Conservation (phyloP, 1,140 invertebrate genomes). For the Acromyrmex charruanus region DNA sequence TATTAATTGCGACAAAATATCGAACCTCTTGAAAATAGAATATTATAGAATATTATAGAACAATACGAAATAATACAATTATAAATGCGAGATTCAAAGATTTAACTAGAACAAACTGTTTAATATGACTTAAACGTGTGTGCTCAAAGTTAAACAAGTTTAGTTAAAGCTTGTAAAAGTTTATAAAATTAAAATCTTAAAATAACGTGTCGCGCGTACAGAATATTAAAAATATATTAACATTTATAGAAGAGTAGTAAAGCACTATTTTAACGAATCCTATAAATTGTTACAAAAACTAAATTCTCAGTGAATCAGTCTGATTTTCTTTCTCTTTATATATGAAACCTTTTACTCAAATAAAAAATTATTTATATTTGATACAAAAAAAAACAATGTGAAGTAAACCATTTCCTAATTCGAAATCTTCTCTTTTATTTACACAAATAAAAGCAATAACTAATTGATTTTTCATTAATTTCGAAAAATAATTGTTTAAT, state of each 20-base stretch:
- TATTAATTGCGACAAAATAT: neutral
- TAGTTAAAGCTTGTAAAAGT: neutral
- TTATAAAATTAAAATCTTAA: neutral
- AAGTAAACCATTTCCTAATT: neutral
- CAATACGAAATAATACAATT: neutral
- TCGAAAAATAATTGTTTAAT: neutral
- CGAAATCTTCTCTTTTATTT: neutral
- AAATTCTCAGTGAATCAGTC: neutral
- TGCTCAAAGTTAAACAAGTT: constrained; percentile 1
- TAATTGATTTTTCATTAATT: neutral
- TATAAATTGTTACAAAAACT: neutral
- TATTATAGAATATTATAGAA: neutral
- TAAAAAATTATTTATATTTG: neutral
- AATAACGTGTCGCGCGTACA: neutral
- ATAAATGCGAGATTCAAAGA: neutral
- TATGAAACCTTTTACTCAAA: neutral
- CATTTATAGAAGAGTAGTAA: neutral
- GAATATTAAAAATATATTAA: neutral
- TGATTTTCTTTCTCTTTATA: too few relatives aligned
- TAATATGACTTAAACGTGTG: neutral
- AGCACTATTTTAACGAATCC: neutral
- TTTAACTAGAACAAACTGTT: neutral
- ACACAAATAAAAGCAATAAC: neutral
- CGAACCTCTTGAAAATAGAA: neutral
- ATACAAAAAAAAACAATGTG: neutral